A percentile compares a stretch with the other conserved stretches of the same genome.
These are phyloP conservation scores for Epistrophella euchroma DNA, from an alignment of 2,888 invertebrate genomes.

Conservation along the genomic window DNA sequence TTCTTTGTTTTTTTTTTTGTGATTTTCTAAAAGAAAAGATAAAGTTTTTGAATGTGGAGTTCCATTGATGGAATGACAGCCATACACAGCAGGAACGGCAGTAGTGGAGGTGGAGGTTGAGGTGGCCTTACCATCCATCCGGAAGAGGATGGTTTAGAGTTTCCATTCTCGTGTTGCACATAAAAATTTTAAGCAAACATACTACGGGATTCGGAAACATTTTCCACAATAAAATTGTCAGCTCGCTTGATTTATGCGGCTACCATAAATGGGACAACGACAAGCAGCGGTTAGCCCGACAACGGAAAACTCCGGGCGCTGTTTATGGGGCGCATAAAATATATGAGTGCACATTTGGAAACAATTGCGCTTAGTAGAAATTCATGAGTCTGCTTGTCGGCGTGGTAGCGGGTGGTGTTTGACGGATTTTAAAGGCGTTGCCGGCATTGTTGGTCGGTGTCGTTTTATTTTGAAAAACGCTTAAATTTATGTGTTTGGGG, in stretches of 20 bases:
- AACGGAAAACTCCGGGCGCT: conserved; percentile 28
- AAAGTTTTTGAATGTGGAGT: conserved; percentile 63
- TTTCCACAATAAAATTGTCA: conserved; percentile 71
- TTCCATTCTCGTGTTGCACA: conserved; percentile 37
- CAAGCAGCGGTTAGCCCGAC: conserved; percentile 53
- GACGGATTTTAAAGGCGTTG: conserved; percentile 13
- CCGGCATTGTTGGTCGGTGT: not conserved
- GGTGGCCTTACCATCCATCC: not conserved
- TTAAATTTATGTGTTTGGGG: conserved; percentile 8
- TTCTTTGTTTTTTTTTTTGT: not conserved
- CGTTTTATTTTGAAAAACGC: not conserved
- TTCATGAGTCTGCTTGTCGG: conserved; percentile 20
- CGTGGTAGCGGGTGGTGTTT: not conserved
- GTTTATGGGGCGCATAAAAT: conserved; percentile 60
- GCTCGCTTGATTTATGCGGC: conserved; percentile 68
- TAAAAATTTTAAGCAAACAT: conserved; percentile 40
- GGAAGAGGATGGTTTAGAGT: not conserved
- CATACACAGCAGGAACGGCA: not conserved
- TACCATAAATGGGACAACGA: conserved; percentile 59
- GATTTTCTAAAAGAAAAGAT: conserved; percentile 56
- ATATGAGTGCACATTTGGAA: conserved; percentile 49
- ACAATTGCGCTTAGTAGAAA: conserved; percentile 38
- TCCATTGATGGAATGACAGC: conserved; percentile 60
- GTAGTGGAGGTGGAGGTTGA: not conserved
- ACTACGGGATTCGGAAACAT: conserved; percentile 58